Base-by-base conservation (phyloP, 2,797 vertebrate genomes). In the Heteromormyrus szaboi region DNA sequence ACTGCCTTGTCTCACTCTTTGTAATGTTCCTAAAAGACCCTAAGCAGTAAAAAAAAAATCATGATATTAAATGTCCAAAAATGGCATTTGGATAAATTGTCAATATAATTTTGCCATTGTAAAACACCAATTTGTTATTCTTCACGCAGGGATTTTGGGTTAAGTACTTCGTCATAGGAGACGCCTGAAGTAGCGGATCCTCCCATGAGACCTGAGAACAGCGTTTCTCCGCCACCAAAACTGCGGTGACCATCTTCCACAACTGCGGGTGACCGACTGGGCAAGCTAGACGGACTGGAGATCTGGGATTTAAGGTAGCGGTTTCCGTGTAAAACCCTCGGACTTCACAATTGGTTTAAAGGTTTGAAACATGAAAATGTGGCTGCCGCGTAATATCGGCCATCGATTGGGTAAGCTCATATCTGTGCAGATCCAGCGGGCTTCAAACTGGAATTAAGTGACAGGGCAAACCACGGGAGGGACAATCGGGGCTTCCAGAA, bases 391-490 rank as follows among this genome's bases (percentile, higher is more conserved):
- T 85, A 29, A 51, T 46, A 85, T 46, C 11, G 48, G 22, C 5
- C 33, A 85, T 62, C 83, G 89, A 89, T 85, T 50, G 62, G 87
- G 62, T 56, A 88, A 84, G 37, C 79, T 41, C 88, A 9, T 62
- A 19, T 25, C 37, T 62, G 19, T 84, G 2, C 56, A 33, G 56
- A 89, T 76, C 87, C 54, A 88, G 83, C 76, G 72, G 53, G 86
- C 88, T 89, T 51, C n/a, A 46, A 46, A 22, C 50, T 88, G 17
- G 88, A 87, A 65, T 51, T 86, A 90, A 87, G 53, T 90, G 90
- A 89, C 87, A 88, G 59, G 72, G 48, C 12, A 59, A 89, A 87
- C 92, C 92, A 93, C 91, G 88, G 89, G 90, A 88, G 90, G 90
- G 89, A 92, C 90, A 4, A 41, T 88, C 68, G 8, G 41, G 19